These are phyloP conservation scores for Thereva nobilitata DNA, from an alignment of 2,888 invertebrate species.

Conservation along the genomic window DNA sequence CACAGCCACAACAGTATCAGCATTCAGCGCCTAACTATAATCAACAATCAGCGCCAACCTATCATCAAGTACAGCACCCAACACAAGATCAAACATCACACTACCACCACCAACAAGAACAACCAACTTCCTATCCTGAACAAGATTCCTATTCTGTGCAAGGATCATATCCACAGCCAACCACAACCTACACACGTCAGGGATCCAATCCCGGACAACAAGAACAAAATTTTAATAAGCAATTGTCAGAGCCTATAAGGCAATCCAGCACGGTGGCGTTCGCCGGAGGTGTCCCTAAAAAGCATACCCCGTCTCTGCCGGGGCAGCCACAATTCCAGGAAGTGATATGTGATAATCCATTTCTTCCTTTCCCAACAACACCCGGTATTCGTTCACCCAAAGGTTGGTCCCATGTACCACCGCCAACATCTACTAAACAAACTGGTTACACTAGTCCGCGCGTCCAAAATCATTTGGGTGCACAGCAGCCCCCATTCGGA, in stretches of 20 bases:
- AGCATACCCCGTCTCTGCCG: constrained; percentile 17
- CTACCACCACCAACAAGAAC: constrained; percentile 14
- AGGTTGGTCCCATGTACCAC: constrained; percentile 42
- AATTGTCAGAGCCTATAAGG: background rate
- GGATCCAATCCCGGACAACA: background rate
- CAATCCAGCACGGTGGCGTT: constrained; percentile 27
- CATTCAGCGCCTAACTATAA: constrained; percentile 24
- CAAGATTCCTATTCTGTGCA: constrained; percentile 4
- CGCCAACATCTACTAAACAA: constrained; percentile 37
- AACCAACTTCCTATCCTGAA: constrained; percentile 56
- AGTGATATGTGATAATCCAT: too few relatives aligned
- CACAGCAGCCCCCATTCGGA: constrained; percentile 25
- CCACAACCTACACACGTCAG: background rate
- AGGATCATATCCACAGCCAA: constrained; percentile 3
- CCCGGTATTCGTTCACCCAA: constrained; percentile 23
- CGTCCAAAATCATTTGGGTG: constrained; percentile 15
- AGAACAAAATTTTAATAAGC: background rate
- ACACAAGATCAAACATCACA: background rate
- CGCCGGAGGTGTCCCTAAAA: constrained; percentile 30
- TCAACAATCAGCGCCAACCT: constrained; percentile 5
- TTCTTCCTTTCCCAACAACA: too few relatives aligned
- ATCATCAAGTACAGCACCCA: background rate
- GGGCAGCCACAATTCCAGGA: constrained; percentile 15
- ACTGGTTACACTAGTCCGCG: constrained; percentile 36
- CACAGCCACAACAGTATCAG: constrained; percentile 28